phyloP scores from a whole-genome alignment of 2,888 invertebrate genomes.

The Drosophila demipolita region DNA sequence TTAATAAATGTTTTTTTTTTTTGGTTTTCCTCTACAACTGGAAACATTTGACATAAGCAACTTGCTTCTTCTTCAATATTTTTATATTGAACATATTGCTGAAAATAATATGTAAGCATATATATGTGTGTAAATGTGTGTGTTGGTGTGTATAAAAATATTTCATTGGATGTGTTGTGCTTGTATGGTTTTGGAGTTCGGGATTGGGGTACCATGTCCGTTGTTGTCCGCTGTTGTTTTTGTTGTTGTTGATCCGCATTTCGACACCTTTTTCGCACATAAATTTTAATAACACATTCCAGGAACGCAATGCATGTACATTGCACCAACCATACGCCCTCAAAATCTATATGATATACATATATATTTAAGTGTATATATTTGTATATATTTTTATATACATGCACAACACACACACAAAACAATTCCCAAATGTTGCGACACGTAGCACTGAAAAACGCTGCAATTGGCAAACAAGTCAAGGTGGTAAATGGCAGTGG shows the following conservation, averaged over 20 bases:
- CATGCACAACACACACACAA: slow-evolving; percentile 49
- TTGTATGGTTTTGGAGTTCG: slow-evolving; percentile 24
- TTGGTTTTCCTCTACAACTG: too few species aligned
- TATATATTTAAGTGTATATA: slow-evolving; percentile 15
- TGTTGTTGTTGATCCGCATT: slow-evolving; percentile 54
- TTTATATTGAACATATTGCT: slow-evolving; percentile 18
- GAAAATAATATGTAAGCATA: not conserved
- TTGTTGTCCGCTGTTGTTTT: slow-evolving; percentile 19
- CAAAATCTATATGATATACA: slow-evolving; percentile 35
- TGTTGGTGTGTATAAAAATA: slow-evolving; percentile 27
- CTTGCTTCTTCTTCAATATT: slow-evolving; percentile 3
- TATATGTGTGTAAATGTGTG: not conserved
- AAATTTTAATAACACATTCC: slow-evolving; percentile 78
- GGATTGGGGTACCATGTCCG: slow-evolving; percentile 39
- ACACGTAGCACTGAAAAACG: slow-evolving; percentile 61
- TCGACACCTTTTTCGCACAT: slow-evolving; percentile 73
- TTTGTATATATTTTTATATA: slow-evolving; percentile 41
- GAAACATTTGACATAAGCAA: not conserved
- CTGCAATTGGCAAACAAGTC: slow-evolving; percentile 75
- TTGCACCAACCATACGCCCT: slow-evolving; percentile 58
- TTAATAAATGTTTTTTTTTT: too few species aligned
- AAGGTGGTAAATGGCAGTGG: slow-evolving; percentile 71
- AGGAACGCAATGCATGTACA: slow-evolving; percentile 57
- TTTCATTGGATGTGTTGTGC: slow-evolving; percentile 40
- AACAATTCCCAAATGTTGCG: slow-evolving; percentile 76